Base-by-base conservation (phyloP, 1,140 invertebrate species). In the Magallana angulata region DNA sequence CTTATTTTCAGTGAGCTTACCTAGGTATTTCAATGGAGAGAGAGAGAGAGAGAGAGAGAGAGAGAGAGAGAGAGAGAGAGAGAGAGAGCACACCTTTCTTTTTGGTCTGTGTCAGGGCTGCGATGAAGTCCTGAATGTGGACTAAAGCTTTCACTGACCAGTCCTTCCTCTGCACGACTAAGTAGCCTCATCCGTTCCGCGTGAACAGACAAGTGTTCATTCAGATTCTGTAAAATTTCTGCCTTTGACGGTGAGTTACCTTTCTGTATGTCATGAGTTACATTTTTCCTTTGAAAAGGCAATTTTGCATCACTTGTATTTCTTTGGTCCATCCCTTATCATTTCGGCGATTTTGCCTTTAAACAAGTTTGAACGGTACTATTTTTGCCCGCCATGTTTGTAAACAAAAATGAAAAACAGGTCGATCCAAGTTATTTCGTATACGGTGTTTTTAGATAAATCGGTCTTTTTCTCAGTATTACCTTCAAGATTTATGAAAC, bases 111-210 rank as follows among this genome's bases (percentile, higher is more conserved):
- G 2, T 30, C 68, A 14, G 85, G 56, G 18, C 60, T 83, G 9
- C 24, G 36, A 30, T 76, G 24, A 24, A 18, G 68, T 30, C 48
- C 62, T 12, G 85, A 84, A 76, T 86, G 80, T 6, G 85, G 88
- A 89, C 85, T 85, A 18, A 82, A 57, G 56, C 85, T 86, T 48
- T 82, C 81, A 60, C 82, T 82, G 5, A 86, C 85, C 9, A 89
- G 57, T 8, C 88, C 88, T 68, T 89, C 88, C 57, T 89, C 88
- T 14, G 88, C 88, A 30, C 88, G 82, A 36, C 60, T 76, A 57
- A 89, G 64, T 56, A 89, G 76, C 62, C 84, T 85, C 88, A 89
- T 89, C 12, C 85, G 60, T 58, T 86, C 88, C n/a, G 88, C 88
- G 84, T 84, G 88, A 68, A 89, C 58, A 16, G 88, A 62, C 56